Percentiles rank a stretch among this genome's conserved stretches.
Evolutionary conservation across 2,888 invertebrate genomes (phyloP).

Genomic region (Drosophila acutilabella): DNA sequence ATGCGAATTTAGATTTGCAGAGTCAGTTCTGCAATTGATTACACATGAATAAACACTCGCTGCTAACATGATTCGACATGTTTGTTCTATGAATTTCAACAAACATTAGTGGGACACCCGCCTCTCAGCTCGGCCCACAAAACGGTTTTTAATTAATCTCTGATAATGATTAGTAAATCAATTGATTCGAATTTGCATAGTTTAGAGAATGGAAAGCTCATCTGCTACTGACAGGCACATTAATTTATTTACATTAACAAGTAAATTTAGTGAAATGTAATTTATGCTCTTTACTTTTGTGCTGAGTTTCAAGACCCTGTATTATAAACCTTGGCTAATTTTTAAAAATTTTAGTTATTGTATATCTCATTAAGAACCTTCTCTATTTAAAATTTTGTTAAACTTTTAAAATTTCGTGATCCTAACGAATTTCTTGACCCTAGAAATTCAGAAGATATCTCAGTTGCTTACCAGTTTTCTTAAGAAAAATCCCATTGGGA

Average conservation of each 20-base stretch:
- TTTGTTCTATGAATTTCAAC: not conserved
- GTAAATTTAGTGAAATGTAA: too few species aligned
- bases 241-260: not conserved
- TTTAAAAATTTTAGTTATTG: too few species aligned
- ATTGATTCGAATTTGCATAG: not conserved
- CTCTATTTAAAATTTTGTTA: too few species aligned
- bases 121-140: not conserved
- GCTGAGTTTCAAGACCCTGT: too few species aligned
- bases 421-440: too few species aligned
- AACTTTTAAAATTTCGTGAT: too few species aligned
- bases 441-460: too few species aligned
- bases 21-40: not conserved
- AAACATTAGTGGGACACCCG: not conserved
- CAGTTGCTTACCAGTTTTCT: too few species aligned
- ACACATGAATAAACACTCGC: conserved; percentile 1
- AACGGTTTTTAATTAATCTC: not conserved
- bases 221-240: not conserved
- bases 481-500: too few species aligned
- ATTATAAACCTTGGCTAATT: too few species aligned
- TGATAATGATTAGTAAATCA: not conserved
- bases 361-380: too few species aligned
- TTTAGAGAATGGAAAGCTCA: not conserved
- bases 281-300: too few species aligned
- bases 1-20: not conserved
- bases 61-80: not conserved